Conservation (phyloP, 2,797 vertebrate species). For the Phataginus tricuspis region DNA sequence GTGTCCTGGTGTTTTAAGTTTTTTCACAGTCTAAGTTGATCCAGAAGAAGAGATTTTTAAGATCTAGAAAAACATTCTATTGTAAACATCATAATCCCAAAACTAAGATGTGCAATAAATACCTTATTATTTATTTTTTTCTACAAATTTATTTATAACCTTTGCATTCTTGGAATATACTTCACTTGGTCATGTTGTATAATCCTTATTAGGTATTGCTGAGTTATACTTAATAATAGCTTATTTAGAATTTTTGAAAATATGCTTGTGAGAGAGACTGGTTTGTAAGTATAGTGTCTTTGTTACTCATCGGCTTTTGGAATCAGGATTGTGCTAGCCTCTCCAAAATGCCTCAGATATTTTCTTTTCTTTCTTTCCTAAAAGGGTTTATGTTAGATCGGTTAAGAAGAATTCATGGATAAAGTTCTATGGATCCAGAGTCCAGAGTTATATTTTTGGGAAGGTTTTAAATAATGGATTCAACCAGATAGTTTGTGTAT, state of each 20-base stretch:
- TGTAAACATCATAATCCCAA: background rate
- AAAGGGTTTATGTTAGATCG: background rate
- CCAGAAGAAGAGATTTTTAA: background rate
- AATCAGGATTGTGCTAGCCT: background rate
- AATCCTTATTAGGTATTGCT: background rate
- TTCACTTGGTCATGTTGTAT: background rate
- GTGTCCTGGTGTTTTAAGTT: background rate
- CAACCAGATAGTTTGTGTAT: background rate
- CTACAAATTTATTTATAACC: background rate
- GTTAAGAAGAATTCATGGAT: background rate
- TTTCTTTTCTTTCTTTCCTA: background rate
- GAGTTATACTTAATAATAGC: background rate
- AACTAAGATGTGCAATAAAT: background rate
- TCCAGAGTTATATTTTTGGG: background rate
- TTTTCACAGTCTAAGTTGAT: background rate
- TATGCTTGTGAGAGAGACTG: background rate
- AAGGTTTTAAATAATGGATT: slow-evolving; percentile 14
- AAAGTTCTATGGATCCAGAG: background rate
- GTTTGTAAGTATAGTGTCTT: background rate
- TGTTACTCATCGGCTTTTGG: background rate
- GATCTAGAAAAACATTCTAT: background rate
- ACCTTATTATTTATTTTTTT: background rate
- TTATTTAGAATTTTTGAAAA: background rate
- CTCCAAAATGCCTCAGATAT: background rate
- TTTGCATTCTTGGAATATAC: background rate